These are phyloP conservation scores for Macrocentrus cingulum DNA, from an alignment of 1,140 invertebrate species.

Conservation along the genomic window DNA sequence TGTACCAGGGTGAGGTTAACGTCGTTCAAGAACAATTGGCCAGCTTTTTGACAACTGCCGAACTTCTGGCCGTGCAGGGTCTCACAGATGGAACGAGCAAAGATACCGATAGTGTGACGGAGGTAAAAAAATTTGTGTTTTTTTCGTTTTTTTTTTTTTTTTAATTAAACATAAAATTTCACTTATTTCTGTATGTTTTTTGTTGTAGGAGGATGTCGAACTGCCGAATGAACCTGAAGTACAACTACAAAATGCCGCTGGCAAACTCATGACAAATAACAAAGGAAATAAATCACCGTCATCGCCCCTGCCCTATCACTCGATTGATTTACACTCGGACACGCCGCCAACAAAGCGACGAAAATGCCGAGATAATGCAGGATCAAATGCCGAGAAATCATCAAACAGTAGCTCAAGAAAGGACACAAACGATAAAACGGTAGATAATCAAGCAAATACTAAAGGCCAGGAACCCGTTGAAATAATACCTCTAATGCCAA, in stretches of 20 bases:
- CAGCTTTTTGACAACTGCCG: conserved; percentile 67
- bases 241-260: conserved; percentile 51
- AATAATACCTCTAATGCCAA: conserved; percentile 59
- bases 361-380: conserved; percentile 53
- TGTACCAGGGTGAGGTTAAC: conserved; percentile 75
- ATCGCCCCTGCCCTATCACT: conserved; percentile 48
- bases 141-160: conserved; percentile 9
- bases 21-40: conserved; percentile 67
- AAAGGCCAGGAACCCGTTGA: conserved; percentile 51
- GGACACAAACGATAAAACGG: conserved; percentile 44
- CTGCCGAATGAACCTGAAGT: conserved; percentile 58
- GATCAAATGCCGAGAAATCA: conserved; percentile 45
- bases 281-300: conserved; percentile 51
- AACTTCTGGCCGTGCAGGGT: conserved; percentile 67
- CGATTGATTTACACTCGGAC: conserved; percentile 48
- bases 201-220: conserved; percentile 51
- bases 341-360: conserved; percentile 52
- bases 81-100: conserved; percentile 61
- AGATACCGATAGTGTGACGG: conserved; percentile 51
- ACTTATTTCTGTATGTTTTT: too few species aligned
- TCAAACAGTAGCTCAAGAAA: conserved; percentile 40
- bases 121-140: too few species aligned
- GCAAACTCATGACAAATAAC: conserved; percentile 49
- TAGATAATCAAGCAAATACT: conserved; percentile 41
- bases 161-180: neutral